Conservation (phyloP, 2,113 vertebrate species). For the Camarhynchus parvulus region DNA sequence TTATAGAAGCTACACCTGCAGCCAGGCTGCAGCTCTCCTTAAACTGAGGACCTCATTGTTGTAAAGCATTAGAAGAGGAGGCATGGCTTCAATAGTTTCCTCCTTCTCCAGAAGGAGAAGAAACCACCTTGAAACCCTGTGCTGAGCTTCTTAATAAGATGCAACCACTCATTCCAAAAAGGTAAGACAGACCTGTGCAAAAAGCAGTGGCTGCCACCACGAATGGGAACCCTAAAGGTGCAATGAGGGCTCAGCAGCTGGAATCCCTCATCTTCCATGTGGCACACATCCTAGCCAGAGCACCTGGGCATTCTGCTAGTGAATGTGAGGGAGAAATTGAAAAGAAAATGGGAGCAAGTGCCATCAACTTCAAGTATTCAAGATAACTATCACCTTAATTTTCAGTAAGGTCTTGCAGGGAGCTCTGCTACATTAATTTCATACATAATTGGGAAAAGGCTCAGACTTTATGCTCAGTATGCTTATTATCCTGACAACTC, state of each 20-base stretch:
- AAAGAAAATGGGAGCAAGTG: neutral
- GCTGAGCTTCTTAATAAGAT: neutral
- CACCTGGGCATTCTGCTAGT: neutral
- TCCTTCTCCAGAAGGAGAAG: neutral
- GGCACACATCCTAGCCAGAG: neutral
- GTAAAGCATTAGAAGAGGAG: neutral
- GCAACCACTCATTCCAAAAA: neutral
- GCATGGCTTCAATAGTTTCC: accelerated
- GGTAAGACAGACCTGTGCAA: neutral
- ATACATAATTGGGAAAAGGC: constrained; percentile 9
- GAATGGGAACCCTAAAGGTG: neutral
- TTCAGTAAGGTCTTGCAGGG: neutral
- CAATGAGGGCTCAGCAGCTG: neutral
- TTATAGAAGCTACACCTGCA: neutral
- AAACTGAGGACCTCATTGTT: neutral
- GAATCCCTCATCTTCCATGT: neutral
- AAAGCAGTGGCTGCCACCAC: neutral
- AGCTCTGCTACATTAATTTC: constrained; percentile 23
- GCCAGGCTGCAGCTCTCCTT: neutral
- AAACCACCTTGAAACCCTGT: neutral
- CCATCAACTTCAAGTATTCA: neutral
- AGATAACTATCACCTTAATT: neutral
- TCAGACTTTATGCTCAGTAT: neutral
- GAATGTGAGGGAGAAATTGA: accelerated
- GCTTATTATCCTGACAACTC: constrained; percentile 19